These are phyloP conservation scores for Hemicrepidius hirtus DNA, from an alignment of 2,888 invertebrate genomes.

Conservation along the genomic window DNA sequence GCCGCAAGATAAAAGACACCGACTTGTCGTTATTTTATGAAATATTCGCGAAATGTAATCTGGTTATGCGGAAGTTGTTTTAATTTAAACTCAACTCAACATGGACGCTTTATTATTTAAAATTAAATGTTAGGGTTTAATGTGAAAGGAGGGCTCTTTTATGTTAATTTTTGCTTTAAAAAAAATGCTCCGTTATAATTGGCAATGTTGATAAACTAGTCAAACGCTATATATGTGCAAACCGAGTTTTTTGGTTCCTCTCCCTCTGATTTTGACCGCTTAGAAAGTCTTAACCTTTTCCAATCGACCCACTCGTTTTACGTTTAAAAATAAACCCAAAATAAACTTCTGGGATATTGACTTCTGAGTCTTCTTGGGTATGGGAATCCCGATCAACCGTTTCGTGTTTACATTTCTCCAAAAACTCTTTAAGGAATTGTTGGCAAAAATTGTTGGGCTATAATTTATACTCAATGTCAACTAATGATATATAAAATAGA, in stretches of 20 bases:
- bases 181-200: not conserved
- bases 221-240: constrained; percentile 2
- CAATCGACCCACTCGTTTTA: not conserved
- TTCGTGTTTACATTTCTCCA: too few species aligned
- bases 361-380: not conserved
- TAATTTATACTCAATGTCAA: too few species aligned
- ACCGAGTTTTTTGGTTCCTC: not conserved
- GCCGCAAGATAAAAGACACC: constrained; percentile 13
- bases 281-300: constrained; percentile 13
- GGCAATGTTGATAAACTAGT: not conserved
- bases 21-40: not conserved
- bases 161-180: too few species aligned
- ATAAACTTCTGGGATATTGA: not conserved
- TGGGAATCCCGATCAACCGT: too few species aligned
- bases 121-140: too few species aligned
- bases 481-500: too few species aligned
- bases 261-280: constrained; percentile 7
- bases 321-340: not conserved
- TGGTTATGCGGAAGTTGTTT: not conserved
- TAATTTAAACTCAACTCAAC: too few species aligned
- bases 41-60: not conserved
- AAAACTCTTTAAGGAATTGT: too few species aligned
- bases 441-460: too few species aligned
- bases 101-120: too few species aligned
- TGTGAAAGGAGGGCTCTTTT: too few species aligned